Evolutionary conservation across 2,113 vertebrate genomes (phyloP), one percentile per base, ranked within the genome.

Genomic region (Aepyceros melampus): DNA sequence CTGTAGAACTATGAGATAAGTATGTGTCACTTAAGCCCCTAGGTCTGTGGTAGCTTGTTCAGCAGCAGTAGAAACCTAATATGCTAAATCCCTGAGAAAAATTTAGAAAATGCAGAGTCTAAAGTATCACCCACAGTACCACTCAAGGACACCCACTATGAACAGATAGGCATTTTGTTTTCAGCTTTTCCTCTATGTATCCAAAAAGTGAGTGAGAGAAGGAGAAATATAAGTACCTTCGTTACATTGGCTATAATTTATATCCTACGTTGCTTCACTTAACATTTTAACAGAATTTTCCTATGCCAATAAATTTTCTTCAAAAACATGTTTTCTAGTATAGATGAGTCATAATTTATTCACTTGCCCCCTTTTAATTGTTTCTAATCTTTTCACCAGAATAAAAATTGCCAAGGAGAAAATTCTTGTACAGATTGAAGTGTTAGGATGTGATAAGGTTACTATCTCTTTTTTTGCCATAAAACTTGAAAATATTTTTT

Each of bases 271-370:
- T 86, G 95, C 87, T 95, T 93, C 94, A 96, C 67, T 95, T 94
- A 94, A 86, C 33, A 47, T 93, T 92, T 95, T 87, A 33, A 91
- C 95, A 97, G 40, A 92, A 79, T 89, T 88, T 94, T 74, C 60
- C 86, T 8, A 51, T 93, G 95, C 96, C 95, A 98, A 95, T 91
- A 91, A 56, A 71, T 95, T 96, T 97, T 95, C 91, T 93, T 95
- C 93, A 97, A 91, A 97, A 97, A 94, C 86, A 94, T 96, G 89
- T 96, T 98, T 97, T 96, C 94, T 96, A 85, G 95, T 86, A 71
- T 76, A 96, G 86, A 95, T 97, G 91, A 97, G 58, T 94, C 96
- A 95, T 93, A 90, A 93, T 97, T 90, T 93, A 96, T 83, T 97
- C 97, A 76, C 47, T 78, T 96, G 49, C 51, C 76, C 85, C 55